These are phyloP conservation scores for Chironomus tepperi DNA, from an alignment of 1,140 invertebrate genomes.

Conservation along the genomic window DNA sequence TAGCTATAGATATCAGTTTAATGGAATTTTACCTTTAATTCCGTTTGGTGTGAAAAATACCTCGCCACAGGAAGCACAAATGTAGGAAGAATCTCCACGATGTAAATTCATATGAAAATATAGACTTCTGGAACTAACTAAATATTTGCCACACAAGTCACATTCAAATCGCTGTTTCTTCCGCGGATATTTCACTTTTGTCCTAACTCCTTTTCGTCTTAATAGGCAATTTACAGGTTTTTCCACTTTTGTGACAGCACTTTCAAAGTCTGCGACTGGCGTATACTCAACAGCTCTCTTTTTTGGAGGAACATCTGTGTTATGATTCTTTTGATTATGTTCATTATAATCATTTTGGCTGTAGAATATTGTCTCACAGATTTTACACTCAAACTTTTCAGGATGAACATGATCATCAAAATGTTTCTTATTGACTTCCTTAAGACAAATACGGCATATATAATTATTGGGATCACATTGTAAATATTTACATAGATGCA, in stretches of 20 bases:
- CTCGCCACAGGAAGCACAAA: not conserved
- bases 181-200: not conserved
- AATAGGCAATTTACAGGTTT: not conserved
- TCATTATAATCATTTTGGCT: not conserved
- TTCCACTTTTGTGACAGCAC: too few species aligned
- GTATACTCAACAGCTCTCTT: too few species aligned
- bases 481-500: not conserved
- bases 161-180: not conserved
- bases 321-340: too few species aligned
- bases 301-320: too few species aligned
- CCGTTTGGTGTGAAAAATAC: not conserved
- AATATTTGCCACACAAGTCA: not conserved
- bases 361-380: not conserved
- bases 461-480: not conserved
- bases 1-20: too few species aligned
- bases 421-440: not conserved
- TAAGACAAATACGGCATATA: not conserved
- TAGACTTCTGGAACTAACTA: not conserved
- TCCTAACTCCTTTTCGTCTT: not conserved
- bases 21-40: too few species aligned
- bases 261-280: too few species aligned
- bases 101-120: not conserved
- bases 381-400: not conserved
- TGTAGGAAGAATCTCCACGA: not conserved
- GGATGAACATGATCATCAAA: not conserved